These are phyloP conservation scores for Cettia cetti DNA, from an alignment of 2,113 vertebrate genomes.

Conservation along the genomic window DNA sequence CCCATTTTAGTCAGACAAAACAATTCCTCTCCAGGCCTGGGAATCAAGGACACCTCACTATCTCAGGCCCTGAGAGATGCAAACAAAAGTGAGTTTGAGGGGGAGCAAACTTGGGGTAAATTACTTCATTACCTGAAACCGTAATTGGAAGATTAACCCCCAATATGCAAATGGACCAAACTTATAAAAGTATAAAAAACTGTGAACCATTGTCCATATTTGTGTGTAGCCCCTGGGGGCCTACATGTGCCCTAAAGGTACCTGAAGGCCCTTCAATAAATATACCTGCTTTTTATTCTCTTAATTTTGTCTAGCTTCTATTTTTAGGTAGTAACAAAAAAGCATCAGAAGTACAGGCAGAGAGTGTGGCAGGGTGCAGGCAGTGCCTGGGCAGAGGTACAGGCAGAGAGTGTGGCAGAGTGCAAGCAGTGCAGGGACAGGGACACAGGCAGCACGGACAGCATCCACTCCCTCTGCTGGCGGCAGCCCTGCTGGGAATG, in stretches of 20 bases:
- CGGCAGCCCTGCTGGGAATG: background rate
- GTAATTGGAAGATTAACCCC: background rate
- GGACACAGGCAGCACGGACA: background rate
- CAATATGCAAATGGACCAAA: background rate
- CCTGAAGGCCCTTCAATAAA: background rate
- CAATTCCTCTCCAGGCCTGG: background rate
- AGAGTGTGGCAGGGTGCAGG: background rate
- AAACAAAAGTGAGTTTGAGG: background rate
- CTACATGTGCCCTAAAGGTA: background rate
- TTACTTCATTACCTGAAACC: background rate
- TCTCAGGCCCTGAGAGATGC: background rate
- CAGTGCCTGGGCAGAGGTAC: background rate
- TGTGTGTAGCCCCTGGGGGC: background rate
- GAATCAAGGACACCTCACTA: background rate
- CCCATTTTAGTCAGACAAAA: background rate
- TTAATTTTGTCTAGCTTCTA: background rate
- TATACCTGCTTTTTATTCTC: background rate
- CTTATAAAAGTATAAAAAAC: background rate
- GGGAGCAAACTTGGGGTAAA: background rate
- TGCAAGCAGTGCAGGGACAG: background rate
- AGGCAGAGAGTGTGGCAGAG: background rate
- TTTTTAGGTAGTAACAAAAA: background rate
- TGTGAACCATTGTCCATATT: fast-evolving
- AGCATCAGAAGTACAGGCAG: background rate
- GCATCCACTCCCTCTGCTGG: slow-evolving; percentile 13